A percentile compares a stretch with the other conserved stretches of the same genome.
These are phyloP conservation scores for Elymnias hypermnestra DNA, from an alignment of 1,140 invertebrate genomes.

Conservation along the genomic window DNA sequence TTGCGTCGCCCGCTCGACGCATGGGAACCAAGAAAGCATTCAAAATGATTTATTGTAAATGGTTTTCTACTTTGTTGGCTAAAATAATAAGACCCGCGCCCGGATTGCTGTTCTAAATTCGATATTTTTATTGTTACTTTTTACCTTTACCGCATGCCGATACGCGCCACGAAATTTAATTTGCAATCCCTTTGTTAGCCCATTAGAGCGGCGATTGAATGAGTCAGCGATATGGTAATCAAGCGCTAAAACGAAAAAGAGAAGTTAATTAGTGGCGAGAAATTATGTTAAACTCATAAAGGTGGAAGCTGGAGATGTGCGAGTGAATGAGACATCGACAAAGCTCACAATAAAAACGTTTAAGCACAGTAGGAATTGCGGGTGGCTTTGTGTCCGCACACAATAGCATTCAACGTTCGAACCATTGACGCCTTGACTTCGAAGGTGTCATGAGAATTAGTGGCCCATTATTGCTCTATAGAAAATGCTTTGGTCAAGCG, in stretches of 20 bases:
- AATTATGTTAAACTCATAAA: constrained; percentile 34
- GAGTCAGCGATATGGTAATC: constrained; percentile 45
- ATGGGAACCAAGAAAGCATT: constrained; percentile 71
- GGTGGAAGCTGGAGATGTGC: constrained; percentile 26
- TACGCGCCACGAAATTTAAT: constrained; percentile 49
- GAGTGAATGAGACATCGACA: constrained; percentile 57
- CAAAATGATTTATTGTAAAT: constrained; percentile 76
- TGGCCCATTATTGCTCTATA: constrained; percentile 67
- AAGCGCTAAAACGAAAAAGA: constrained; percentile 26
- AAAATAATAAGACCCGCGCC: constrained; percentile 69
- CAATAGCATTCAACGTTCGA: constrained; percentile 47
- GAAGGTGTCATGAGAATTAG: constrained; percentile 72
- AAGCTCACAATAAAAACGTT: constrained; percentile 61
- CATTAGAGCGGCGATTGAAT: constrained; percentile 40
- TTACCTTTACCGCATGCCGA: constrained; percentile 51
- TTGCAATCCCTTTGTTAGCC: constrained; percentile 51
- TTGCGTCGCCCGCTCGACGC: constrained; percentile 67
- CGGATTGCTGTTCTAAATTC: constrained; percentile 69
- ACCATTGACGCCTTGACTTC: constrained; percentile 62
- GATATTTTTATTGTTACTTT: constrained; percentile 69
- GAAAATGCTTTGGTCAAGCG: constrained; percentile 63
- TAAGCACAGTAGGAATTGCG: constrained; percentile 59
- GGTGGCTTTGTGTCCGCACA: constrained; percentile 57
- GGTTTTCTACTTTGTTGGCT: constrained; percentile 75
- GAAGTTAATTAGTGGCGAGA: constrained; percentile 39